Evolutionary conservation across 2,888 invertebrate species (phyloP).

Genomic region (Xestia c-nigrum): DNA sequence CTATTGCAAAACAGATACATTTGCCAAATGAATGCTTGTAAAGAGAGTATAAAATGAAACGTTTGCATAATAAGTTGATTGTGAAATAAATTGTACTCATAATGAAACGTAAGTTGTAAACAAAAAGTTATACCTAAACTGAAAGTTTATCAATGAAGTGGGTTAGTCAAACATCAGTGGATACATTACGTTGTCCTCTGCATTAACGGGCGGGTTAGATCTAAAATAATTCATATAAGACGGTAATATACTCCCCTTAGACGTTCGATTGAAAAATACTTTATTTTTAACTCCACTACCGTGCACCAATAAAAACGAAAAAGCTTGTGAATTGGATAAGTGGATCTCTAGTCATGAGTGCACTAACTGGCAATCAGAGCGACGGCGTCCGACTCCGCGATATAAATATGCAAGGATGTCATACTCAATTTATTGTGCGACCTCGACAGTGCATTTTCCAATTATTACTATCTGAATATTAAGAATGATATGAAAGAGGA

Average conservation of each 20-base stretch:
- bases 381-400: background rate
- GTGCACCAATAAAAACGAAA: background rate
- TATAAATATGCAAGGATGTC: background rate
- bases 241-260: background rate
- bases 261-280: background rate
- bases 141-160: no score
- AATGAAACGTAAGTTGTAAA: no score
- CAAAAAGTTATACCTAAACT: no score
- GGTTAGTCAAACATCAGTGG: no score
- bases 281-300: background rate
- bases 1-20: no score
- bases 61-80: no score
- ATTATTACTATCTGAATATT: background rate
- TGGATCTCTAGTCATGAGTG: background rate
- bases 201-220: background rate
- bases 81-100: no score
- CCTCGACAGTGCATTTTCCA: background rate
- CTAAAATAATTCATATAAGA: background rate
- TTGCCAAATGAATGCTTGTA: no score
- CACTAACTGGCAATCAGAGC: constrained; percentile 5
- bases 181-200: no score
- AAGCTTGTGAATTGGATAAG: constrained; percentile 34
- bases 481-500: no score
- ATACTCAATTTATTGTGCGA: constrained; percentile 8
- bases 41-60: no score